Evolutionary conservation across 2,113 vertebrate species (phyloP).

Genomic region (Pteruthius melanotis): DNA sequence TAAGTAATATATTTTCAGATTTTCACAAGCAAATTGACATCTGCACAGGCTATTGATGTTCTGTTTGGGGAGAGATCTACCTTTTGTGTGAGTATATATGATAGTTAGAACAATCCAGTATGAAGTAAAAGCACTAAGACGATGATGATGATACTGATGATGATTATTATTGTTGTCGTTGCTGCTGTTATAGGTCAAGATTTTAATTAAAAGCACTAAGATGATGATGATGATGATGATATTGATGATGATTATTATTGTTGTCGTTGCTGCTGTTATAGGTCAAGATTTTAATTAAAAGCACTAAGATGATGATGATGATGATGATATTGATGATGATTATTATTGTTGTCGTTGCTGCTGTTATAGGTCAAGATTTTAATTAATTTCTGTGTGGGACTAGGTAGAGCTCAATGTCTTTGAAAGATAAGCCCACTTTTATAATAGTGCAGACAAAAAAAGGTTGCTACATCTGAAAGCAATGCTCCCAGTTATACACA

Average conservation of each 20-base stretch:
- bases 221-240: neutral
- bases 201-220: slow-evolving; percentile 20
- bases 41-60: neutral
- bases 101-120: neutral
- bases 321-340: too few species aligned
- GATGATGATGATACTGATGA: neutral
- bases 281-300: neutral
- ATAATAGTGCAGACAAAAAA: neutral
- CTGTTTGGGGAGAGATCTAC: neutral
- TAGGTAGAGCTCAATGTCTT: neutral
- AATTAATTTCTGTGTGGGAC: neutral
- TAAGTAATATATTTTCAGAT: neutral
- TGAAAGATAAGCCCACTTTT: neutral
- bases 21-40: neutral
- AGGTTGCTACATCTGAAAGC: neutral
- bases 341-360: neutral
- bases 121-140: neutral
- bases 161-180: fast-evolving
- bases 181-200: neutral
- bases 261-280: neutral
- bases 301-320: neutral
- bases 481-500: neutral
- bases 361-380: neutral
- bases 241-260: too few species aligned
- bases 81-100: neutral